A percentile compares a stretch with the other conserved stretches of the same genome.
These are phyloP conservation scores for Chauna torquata DNA, from an alignment of 2,113 vertebrate species.

Conservation along the genomic window DNA sequence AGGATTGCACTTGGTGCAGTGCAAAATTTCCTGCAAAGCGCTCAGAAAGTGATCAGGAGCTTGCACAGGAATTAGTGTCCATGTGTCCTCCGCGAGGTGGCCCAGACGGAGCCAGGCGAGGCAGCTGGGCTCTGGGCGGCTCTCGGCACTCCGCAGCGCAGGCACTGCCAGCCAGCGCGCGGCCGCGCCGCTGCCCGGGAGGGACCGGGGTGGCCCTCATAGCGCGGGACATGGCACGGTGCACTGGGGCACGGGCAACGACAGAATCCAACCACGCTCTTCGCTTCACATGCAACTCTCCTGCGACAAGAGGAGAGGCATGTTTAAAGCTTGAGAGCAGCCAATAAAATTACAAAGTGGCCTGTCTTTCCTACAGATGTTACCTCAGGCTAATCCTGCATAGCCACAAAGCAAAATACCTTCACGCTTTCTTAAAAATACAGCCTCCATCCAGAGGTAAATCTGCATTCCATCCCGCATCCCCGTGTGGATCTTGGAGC, in stretches of 20 bases:
- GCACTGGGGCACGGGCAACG: background rate
- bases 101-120: background rate
- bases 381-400: background rate
- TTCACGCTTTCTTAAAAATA: background rate
- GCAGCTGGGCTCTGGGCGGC: background rate
- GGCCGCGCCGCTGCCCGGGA: too few relatives aligned
- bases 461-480: accelerated
- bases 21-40: background rate
- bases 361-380: background rate
- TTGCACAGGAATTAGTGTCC: background rate
- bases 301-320: too few relatives aligned
- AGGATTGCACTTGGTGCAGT: accelerated
- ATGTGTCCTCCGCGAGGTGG: background rate
- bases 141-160: too few relatives aligned
- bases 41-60: too few relatives aligned
- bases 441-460: background rate
- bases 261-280: background rate
- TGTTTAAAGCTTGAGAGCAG: background rate
- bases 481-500: background rate
- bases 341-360: background rate
- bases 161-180: too few relatives aligned
- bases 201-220: background rate
- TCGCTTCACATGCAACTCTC: background rate
- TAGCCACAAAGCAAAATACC: background rate
- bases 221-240: background rate